Conservation (phyloP, 2,888 invertebrate species). For the Drosophila anomalipes region DNA sequence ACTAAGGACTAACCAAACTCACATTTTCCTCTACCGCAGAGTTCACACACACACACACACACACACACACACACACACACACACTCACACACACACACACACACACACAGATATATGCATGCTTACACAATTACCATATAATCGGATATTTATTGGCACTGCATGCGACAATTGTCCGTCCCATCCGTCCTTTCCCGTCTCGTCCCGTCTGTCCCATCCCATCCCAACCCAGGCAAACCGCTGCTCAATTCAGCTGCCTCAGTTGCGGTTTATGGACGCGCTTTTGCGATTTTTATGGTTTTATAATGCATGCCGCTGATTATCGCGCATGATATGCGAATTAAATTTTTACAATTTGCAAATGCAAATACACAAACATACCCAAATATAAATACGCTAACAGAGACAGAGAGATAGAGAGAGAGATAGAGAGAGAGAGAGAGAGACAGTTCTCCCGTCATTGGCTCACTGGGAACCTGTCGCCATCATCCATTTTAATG, state of each 20-base stretch:
- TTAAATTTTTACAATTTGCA: constrained; percentile 79
- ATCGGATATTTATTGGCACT: constrained; percentile 77
- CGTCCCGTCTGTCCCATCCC: background rate
- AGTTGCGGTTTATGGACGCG: constrained; percentile 68
- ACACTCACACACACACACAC: constrained; percentile 3
- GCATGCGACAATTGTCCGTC: constrained; percentile 76
- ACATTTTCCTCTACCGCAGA: constrained; percentile 17
- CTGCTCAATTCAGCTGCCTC: constrained; percentile 6
- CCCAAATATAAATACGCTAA: constrained; percentile 2
- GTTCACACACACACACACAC: constrained; percentile 7
- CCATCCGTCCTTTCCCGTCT: background rate
- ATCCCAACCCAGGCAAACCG: background rate
- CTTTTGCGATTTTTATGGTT: constrained; percentile 80
- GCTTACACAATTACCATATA: constrained; percentile 69
- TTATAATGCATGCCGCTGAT: constrained; percentile 81
- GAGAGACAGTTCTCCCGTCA: background rate
- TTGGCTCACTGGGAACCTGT: constrained; percentile 27
- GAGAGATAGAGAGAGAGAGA: background rate
- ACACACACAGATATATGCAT: background rate
- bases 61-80: background rate
- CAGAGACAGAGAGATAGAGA: background rate
- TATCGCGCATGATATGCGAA: constrained; percentile 81
- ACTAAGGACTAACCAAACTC: constrained; percentile 29
- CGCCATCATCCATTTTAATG: constrained; percentile 70
- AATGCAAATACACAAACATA: constrained; percentile 65